These are phyloP conservation scores for Eulithis testata DNA, from an alignment of 2,888 invertebrate species.

Conservation along the genomic window DNA sequence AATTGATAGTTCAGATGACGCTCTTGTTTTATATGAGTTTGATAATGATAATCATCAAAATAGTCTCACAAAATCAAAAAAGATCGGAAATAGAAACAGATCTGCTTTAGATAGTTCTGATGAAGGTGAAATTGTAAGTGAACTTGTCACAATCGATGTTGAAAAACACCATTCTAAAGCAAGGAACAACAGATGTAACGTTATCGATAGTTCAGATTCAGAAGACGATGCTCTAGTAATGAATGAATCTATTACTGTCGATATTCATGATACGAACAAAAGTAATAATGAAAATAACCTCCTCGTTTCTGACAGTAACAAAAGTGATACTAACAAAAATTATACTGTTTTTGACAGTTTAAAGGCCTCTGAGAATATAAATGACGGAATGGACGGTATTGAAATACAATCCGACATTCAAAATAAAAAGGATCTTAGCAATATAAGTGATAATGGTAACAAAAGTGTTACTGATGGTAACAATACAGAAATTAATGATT, in stretches of 20 bases:
- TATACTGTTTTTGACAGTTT: conserved; percentile 24
- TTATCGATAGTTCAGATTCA: conserved; percentile 45
- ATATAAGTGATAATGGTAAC: conserved; percentile 13
- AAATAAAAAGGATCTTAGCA: conserved; percentile 19
- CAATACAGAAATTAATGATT: conserved; percentile 9
- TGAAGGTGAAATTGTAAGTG: background rate
- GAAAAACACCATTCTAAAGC: conserved; percentile 16
- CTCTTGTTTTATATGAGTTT: conserved; percentile 6
- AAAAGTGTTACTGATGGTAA: conserved; percentile 2
- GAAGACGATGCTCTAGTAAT: conserved; percentile 49
- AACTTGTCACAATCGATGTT: conserved; percentile 13
- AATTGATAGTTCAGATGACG: conserved; percentile 33
- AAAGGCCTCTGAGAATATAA: background rate
- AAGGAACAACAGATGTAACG: conserved; percentile 28
- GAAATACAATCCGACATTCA: conserved; percentile 1
- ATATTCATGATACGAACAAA: conserved; percentile 15
- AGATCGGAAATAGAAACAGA: background rate
- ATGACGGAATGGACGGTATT: conserved; percentile 2
- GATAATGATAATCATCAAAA: conserved; percentile 3
- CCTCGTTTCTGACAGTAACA: background rate
- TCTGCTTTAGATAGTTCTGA: conserved; percentile 2
- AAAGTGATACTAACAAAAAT: background rate
- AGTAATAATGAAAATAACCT: background rate
- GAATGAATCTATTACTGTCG: conserved; percentile 42
- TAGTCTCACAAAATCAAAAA: conserved; percentile 1